A percentile compares a stretch with the other conserved stretches of the same genome.
phyloP scores from a whole-genome alignment of 2,888 invertebrate species.

The Saturnia japonica region DNA sequence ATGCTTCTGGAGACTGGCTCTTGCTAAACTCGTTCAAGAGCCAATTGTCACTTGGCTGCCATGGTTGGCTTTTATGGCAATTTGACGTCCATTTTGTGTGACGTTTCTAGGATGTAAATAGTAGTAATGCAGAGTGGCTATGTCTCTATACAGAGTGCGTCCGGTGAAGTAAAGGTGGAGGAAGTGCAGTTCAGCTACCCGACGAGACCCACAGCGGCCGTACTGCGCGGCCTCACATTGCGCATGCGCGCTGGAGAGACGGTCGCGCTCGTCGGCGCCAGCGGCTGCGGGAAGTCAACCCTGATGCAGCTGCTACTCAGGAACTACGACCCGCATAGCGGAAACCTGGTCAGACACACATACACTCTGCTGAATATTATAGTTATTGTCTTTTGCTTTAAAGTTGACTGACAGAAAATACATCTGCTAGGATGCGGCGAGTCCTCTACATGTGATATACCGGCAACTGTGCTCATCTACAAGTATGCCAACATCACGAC shows the following conservation, averaged over 20 bases:
- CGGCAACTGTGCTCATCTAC: no score
- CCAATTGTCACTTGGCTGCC: no score
- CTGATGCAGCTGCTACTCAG: constrained; percentile 88
- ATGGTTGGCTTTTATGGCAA: no score
- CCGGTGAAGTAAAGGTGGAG: constrained; percentile 85
- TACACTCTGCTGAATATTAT: no score
- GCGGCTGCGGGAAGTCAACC: constrained; percentile 92
- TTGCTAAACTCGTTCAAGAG: no score
- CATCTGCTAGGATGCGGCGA: no score
- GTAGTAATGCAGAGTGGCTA: neutral
- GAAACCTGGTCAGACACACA: constrained; percentile 63
- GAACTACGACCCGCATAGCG: constrained; percentile 87
- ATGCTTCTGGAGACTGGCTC: no score
- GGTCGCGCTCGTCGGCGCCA: constrained; percentile 87
- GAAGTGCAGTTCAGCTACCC: constrained; percentile 90
- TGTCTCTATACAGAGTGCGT: constrained; percentile 64
- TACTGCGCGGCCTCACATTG: constrained; percentile 85
- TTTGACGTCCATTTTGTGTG: no score
- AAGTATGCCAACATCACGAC: no score
- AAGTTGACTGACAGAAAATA: no score
- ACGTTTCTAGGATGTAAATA: neutral
- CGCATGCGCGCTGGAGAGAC: constrained; percentile 84
- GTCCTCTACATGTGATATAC: no score
- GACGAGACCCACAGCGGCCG: constrained; percentile 84
- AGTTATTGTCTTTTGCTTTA: no score